Conservation (phyloP, 2,113 vertebrate genomes). For the Chlamydotis undulata region DNA sequence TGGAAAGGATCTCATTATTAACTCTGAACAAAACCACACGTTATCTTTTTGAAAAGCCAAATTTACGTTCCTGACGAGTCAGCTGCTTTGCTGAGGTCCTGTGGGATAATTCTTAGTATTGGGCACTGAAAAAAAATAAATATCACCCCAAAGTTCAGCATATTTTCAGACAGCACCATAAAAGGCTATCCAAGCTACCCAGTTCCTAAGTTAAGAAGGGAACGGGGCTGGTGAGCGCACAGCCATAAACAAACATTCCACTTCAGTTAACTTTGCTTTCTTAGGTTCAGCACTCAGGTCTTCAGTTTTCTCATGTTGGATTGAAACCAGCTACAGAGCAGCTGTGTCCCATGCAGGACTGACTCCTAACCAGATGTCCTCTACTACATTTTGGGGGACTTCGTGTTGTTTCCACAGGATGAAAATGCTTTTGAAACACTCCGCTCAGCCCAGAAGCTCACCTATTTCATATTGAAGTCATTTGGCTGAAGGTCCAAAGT, state of each 20-base stretch:
- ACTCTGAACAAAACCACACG: slow-evolving; percentile 45
- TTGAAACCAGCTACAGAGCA: neutral
- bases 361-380: neutral
- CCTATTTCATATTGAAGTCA: neutral
- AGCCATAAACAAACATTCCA: slow-evolving; percentile 58
- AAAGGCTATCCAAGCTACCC: slow-evolving; percentile 56
- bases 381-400: neutral
- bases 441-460: neutral
- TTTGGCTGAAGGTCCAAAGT: neutral
- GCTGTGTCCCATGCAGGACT: neutral
- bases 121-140: slow-evolving; percentile 34
- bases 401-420: neutral
- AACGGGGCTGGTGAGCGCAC: neutral
- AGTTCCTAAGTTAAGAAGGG: slow-evolving; percentile 42
- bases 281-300: slow-evolving; percentile 4
- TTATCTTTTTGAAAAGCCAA: slow-evolving; percentile 20
- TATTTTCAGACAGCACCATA: slow-evolving; percentile 66
- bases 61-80: slow-evolving; percentile 21
- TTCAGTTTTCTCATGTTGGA: neutral
- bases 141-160: slow-evolving; percentile 54
- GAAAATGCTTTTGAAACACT: neutral
- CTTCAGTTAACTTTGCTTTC: slow-evolving; percentile 26
- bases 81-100: slow-evolving; percentile 8
- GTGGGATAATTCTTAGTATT: slow-evolving; percentile 52
- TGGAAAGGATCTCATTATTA: slow-evolving; percentile 56